phyloP scores from a whole-genome alignment of 2,888 invertebrate genomes.

The Drosophila glabriapex region DNA sequence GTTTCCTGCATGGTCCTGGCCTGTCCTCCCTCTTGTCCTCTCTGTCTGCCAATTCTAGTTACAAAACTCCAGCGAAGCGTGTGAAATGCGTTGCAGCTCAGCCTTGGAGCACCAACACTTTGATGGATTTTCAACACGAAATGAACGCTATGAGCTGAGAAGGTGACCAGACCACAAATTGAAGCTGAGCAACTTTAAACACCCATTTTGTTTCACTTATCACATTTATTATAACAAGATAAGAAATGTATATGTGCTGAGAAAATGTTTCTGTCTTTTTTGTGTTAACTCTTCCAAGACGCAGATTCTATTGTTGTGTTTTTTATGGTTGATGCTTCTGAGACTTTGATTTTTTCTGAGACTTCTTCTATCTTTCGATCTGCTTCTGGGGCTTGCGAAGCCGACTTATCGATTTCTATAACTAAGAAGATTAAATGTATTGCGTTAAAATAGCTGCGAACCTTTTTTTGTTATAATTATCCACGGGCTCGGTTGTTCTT shows the following conservation, averaged over 20 bases:
- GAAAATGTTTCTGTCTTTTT: not conserved
- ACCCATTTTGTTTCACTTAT: conserved; percentile 11
- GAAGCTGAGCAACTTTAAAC: conserved; percentile 29
- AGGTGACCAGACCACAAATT: conserved; percentile 47
- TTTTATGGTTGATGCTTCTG: not conserved
- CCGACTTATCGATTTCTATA: not conserved
- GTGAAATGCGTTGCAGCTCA: conserved; percentile 76
- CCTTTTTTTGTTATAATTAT: not conserved
- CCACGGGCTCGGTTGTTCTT: not conserved
- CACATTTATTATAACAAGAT: conserved; percentile 20
- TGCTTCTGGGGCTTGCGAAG: not conserved
- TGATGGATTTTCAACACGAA: conserved; percentile 63
- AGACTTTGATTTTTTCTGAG: not conserved
- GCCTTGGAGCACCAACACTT: conserved; percentile 60
- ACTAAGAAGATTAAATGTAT: not conserved
- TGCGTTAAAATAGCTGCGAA: not conserved
- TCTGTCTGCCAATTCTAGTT: conserved; percentile 75
- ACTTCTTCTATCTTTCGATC: not conserved
- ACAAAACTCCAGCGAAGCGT: conserved; percentile 80
- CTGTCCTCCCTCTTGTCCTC: conserved; percentile 21
- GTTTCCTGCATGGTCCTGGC: conserved; percentile 49
- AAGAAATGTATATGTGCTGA: not conserved
- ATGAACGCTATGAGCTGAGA: conserved; percentile 44
- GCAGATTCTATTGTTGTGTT: not conserved
- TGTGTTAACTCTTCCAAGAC: not conserved